Base-by-base conservation (phyloP, 2,797 vertebrate genomes). In the Coregonus suidteri region DNA sequence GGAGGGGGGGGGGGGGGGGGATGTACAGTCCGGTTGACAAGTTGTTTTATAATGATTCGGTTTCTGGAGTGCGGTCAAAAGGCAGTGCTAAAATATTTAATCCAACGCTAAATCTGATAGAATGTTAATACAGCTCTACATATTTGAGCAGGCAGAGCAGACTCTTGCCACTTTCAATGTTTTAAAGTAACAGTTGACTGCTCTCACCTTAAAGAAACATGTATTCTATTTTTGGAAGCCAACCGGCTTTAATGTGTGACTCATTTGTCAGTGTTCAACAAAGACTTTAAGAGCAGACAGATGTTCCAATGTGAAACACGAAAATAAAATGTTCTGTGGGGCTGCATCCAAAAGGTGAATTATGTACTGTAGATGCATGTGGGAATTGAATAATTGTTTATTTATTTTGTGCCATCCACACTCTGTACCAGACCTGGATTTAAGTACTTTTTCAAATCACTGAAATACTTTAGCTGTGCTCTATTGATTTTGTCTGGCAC, bases 11-110 rank as follows among this genome's bases (percentile, higher is more conserved):
- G 16, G 34, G 73, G 3, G 67, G 30, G 4, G 53, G 35, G 52
- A 56, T 71, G 51, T 77, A 59, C 30, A 79, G 65, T 53, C 47
- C 1, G 34, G 18, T 69, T 35, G 73, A 78, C 56, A 65, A 66
- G 54, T 73, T 54, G 75, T 84, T 83, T 72, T 59, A 51, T 67
- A 62, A 83, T 76, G n/a, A 73, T 78, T 62, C 6, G 68, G 71
- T 79, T 16, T 35, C 25, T 72, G 73, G 73, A 9, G 41, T 9
- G 41, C 7, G 41, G 9, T 41, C 76, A 16, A 67, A 74, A 53
- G 37, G 52, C 41, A n/a, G 72, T 59, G 56, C 62, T 79, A 6
- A 69, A 74, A 11, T n/a, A 35, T 81, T 79, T 80, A 51, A 82
- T 79, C 56, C 16, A 30, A 73, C 64, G 54, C 13, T 0, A 4